Evolutionary conservation across 2,113 vertebrate genomes (phyloP).

Genomic region (Chaetodon trifascialis): DNA sequence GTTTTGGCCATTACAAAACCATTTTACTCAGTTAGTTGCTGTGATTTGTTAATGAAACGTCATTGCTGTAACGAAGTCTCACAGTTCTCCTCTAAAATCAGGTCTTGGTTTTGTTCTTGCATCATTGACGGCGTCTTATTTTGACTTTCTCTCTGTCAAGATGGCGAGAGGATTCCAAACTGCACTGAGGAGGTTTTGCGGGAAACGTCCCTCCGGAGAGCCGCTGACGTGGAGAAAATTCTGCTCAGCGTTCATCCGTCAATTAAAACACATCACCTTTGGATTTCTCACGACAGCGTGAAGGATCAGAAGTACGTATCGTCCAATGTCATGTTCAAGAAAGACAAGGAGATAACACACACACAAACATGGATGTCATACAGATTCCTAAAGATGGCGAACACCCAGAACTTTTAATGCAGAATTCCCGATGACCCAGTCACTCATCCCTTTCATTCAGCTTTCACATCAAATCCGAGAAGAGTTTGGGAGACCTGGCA

Average conservation of each 20-base stretch:
- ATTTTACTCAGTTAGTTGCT: not conserved
- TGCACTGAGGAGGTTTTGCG: constrained; percentile 42
- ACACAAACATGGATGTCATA: too few relatives aligned
- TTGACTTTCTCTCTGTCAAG: constrained; percentile 29
- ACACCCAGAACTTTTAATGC: not conserved
- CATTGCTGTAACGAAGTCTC: too few relatives aligned
- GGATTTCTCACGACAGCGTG: constrained; percentile 40
- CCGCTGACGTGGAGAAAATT: constrained; percentile 60
- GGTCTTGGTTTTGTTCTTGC: not conserved
- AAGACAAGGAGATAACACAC: too few relatives aligned
- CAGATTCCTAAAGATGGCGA: too few relatives aligned
- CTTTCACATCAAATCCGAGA: constrained; percentile 52
- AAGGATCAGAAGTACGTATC: constrained; percentile 57
- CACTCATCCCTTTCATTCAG: constrained; percentile 14
- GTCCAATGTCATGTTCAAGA: not conserved
- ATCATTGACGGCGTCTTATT: not conserved
- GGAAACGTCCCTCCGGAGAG: constrained; percentile 50
- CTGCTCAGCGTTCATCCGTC: constrained; percentile 69
- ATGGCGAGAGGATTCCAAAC: constrained; percentile 68
- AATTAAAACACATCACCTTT: constrained; percentile 28
- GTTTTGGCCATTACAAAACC: not conserved
- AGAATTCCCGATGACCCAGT: not conserved
- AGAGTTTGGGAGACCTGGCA: constrained; percentile 49
- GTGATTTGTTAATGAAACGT: too few relatives aligned
- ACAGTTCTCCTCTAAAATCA: too few relatives aligned